A percentile compares a stretch with the other conserved stretches of the same genome.
phyloP scores from a whole-genome alignment of 2,113 vertebrate genomes.

The Nesoenas mayeri region DNA sequence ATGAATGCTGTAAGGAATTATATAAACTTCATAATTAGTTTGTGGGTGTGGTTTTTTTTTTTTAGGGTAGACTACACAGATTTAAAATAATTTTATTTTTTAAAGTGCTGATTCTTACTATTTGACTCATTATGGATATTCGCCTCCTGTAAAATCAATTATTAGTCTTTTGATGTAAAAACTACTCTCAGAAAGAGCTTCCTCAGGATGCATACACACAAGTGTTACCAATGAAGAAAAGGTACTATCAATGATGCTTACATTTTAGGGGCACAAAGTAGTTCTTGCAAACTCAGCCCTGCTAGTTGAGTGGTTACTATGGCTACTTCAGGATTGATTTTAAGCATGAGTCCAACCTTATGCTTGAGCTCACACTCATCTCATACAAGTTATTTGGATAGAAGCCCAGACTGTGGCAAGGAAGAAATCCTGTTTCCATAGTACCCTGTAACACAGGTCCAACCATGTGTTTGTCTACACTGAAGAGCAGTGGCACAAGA shows the following conservation, averaged over 20 bases:
- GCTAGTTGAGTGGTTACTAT: neutral
- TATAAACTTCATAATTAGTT: neutral
- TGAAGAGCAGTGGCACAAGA: neutral
- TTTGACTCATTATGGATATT: neutral
- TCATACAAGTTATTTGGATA: neutral
- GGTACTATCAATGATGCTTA: neutral
- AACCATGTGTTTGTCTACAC: neutral
- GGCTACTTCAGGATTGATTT: neutral
- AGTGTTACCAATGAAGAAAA: neutral
- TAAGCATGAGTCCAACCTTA: neutral
- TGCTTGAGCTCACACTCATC: neutral
- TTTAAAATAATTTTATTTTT: neutral
- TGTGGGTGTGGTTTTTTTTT: no score
- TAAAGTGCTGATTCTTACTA: neutral
- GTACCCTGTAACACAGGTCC: neutral
- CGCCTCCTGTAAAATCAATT: neutral
- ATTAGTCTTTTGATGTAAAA: neutral
- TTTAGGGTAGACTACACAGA: neutral
- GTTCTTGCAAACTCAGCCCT: neutral
- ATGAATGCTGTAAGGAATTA: neutral
- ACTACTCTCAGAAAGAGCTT: neutral
- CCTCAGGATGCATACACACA: fast-evolving
- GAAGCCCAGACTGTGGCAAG: neutral
- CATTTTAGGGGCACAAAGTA: neutral
- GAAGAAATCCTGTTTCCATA: neutral